Conservation (phyloP, 2,113 vertebrate species). For the Saimiri boliviensis region DNA sequence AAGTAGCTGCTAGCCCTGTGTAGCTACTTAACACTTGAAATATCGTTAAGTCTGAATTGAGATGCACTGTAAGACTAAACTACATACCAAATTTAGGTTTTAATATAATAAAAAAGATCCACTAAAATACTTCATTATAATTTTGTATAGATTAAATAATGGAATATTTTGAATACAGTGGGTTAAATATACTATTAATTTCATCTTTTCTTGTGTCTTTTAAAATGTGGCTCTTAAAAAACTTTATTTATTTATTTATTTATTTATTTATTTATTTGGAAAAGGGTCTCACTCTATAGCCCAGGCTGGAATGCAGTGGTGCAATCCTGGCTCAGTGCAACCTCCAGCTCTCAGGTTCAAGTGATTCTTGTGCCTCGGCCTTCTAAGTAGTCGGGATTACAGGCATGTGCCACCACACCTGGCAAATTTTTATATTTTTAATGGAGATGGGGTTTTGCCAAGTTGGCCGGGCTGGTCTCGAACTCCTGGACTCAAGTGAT, state of each 20-base stretch:
- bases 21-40: not conserved
- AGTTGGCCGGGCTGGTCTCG: not conserved
- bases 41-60: not conserved
- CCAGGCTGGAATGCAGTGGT: not conserved
- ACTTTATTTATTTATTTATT: not conserved
- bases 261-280: too few relatives aligned
- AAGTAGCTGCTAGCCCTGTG: not conserved
- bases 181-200: not conserved
- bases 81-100: not conserved
- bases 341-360: not conserved
- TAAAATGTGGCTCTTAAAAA: not conserved
- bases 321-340: not conserved
- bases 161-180: not conserved
- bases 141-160: not conserved
- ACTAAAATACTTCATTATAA: not conserved
- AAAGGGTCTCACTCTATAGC: not conserved
- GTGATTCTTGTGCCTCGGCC: not conserved
- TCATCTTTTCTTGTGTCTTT: slow-evolving; percentile 9
- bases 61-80: not conserved
- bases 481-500: not conserved
- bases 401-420: not conserved
- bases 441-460: not conserved
- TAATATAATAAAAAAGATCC: not conserved
- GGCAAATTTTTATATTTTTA: not conserved
- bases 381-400: not conserved